Percentiles rank a stretch among this genome's conserved stretches.
phyloP scores from a whole-genome alignment of 2,113 vertebrate genomes.

The Oxyruncus cristatus region DNA sequence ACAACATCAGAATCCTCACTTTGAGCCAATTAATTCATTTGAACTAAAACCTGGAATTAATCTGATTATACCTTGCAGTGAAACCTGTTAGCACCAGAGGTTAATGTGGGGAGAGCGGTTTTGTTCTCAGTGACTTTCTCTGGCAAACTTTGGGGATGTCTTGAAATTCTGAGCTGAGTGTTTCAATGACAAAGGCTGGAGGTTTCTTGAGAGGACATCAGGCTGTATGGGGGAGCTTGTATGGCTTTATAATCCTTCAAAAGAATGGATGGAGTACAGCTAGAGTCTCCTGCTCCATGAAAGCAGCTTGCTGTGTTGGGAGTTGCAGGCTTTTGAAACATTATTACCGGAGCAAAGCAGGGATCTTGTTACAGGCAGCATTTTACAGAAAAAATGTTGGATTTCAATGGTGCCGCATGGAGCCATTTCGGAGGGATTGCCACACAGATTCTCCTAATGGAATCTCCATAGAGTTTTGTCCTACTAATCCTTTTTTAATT shows the following conservation, averaged over 20 bases:
- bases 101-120: background rate
- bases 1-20: background rate
- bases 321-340: background rate
- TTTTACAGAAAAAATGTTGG: background rate
- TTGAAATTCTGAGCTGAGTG: background rate
- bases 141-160: background rate
- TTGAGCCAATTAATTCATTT: background rate
- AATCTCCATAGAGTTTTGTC: background rate
- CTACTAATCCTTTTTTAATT: background rate
- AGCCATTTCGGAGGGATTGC: background rate
- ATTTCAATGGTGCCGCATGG: background rate
- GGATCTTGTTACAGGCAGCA: background rate
- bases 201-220: background rate
- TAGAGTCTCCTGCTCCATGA: background rate
- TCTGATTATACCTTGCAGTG: background rate
- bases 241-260: background rate
- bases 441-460: background rate
- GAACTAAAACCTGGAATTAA: background rate
- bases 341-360: background rate
- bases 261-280: background rate
- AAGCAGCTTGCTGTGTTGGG: background rate
- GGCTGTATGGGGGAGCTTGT: background rate
- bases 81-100: background rate
- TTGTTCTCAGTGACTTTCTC: background rate
- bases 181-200: background rate